These are phyloP conservation scores for Melopsittacus undulatus DNA, from an alignment of 2,797 vertebrate species.

Conservation along the genomic window DNA sequence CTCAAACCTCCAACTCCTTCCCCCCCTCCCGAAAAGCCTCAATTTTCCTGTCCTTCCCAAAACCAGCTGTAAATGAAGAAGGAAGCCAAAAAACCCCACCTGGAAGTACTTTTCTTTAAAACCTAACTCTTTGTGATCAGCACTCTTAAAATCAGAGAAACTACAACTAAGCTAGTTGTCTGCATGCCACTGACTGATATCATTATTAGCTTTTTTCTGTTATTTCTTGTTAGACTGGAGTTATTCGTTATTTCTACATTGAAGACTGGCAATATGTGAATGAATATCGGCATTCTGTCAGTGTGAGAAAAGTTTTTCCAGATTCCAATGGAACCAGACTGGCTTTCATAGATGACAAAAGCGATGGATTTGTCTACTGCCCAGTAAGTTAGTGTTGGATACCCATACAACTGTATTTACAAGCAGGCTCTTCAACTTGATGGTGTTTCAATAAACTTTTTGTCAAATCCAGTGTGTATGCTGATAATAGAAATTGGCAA, in stretches of 20 bases:
- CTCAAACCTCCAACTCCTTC: not conserved
- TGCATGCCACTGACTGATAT: not conserved
- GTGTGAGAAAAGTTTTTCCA: conserved; percentile 91
- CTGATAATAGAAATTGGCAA: not conserved
- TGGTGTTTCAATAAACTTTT: not conserved
- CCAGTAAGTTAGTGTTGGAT: conserved; percentile 78
- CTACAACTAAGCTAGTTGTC: not conserved
- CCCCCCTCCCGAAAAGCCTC: accelerated
- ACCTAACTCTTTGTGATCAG: not conserved
- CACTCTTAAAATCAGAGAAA: not conserved
- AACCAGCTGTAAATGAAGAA: not conserved
- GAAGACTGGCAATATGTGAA: conserved; percentile 94
- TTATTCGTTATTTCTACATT: conserved; percentile 89
- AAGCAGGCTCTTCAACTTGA: not conserved
- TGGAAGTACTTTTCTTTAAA: not conserved
- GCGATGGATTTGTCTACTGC: conserved; percentile 91
- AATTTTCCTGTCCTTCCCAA: not conserved
- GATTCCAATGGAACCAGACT: conserved; percentile 88
- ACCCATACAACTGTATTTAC: not conserved
- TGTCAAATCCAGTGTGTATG: not conserved
- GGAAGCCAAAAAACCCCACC: not conserved
- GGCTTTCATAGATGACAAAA: conserved; percentile 94
- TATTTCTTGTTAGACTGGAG: conserved; percentile 81
- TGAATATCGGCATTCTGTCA: conserved; percentile 89
- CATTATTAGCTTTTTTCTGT: not conserved